A percentile compares a stretch with the other conserved stretches of the same genome.
These are phyloP conservation scores for Podarcis lilfordi DNA, from an alignment of 2,797 vertebrate genomes.

Conservation along the genomic window DNA sequence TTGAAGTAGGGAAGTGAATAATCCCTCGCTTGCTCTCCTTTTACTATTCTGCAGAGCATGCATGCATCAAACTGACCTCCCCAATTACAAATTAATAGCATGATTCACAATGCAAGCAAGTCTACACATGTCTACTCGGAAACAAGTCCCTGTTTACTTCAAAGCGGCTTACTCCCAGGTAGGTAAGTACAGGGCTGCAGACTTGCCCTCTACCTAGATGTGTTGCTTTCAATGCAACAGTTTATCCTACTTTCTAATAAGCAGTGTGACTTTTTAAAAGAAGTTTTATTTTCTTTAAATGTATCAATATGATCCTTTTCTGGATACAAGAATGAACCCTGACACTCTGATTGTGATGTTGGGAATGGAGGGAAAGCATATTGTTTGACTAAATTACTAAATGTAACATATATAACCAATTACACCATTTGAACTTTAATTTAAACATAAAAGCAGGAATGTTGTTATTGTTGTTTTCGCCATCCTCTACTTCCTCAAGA, in stretches of 20 bases:
- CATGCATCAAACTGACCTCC: not conserved
- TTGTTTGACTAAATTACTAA: slow-evolving; percentile 19
- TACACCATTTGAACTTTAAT: slow-evolving; percentile 26
- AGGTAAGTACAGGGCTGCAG: not conserved
- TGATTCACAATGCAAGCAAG: not conserved
- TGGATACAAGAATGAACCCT: not conserved
- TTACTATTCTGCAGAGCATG: not conserved
- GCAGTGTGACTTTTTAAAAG: rapidly evolving
- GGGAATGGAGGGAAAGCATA: not conserved
- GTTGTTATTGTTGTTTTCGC: not conserved
- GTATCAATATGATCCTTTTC: slow-evolving; percentile 4
- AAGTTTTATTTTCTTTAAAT: slow-evolving; percentile 7
- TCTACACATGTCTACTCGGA: not conserved
- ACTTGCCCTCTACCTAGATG: not conserved
- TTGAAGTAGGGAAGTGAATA: not conserved
- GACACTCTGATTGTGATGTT: not conserved
- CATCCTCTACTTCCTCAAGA: not conserved
- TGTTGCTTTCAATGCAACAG: rapidly evolving
- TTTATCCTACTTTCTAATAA: not conserved
- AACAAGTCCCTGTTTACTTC: not conserved
- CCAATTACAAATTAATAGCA: rapidly evolving
- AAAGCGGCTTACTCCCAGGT: not conserved
- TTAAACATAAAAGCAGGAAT: not conserved
- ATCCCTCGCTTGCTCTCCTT: rapidly evolving
- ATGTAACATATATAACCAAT: not conserved